Base-by-base conservation (phyloP, 2,888 invertebrate genomes). In the Aquatica leii region DNA sequence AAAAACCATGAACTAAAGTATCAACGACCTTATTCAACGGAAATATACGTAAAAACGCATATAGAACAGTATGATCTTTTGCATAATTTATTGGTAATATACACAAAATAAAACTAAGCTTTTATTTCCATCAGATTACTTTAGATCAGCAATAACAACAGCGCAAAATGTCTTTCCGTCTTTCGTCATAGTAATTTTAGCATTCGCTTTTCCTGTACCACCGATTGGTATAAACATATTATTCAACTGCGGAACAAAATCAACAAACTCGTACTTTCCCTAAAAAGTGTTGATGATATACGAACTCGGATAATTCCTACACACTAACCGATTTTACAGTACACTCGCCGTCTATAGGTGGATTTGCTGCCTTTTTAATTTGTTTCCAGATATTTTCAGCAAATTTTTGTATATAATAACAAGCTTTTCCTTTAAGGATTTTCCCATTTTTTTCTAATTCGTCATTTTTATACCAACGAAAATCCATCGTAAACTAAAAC, bases 361-460 rank as follows among this genome's bases (percentile, higher is more conserved):
- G 64, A 12, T 63, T 54, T 12, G 53, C 31, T 11, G 49, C 54
- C n/a, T 12, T 14, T 17, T 37, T 21, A 9, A 60, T 37, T 37
- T 56, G 17, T 11, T 17, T 11, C 64, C 64, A 65, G 8, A 56
- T 0, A 18, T 43, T 43, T 6, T n/a, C 20, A 20, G 31, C 50
- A 48, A 53, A 60, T 20, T 50, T 65, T 15, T 60, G 9, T n/a
- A 60, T 12, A 24, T 60, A 51, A n/a, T 31, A 54, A 24, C 64
- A 65, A 8, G 48, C n/a, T 46, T 56, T 57, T n/a, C 64, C 64
- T 51, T 65, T 56, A 20, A 35, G 18, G 6, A 12, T 21, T 14
- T 48, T 46, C 1, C 31, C 34, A 0, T 53, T 31, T 40, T 59
- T 31, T n/a, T 59, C 48, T 53, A 52, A 59, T 11, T 40, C 18